Evolutionary conservation across 2,888 invertebrate species (phyloP).

Genomic region (Acrocera orbiculus): DNA sequence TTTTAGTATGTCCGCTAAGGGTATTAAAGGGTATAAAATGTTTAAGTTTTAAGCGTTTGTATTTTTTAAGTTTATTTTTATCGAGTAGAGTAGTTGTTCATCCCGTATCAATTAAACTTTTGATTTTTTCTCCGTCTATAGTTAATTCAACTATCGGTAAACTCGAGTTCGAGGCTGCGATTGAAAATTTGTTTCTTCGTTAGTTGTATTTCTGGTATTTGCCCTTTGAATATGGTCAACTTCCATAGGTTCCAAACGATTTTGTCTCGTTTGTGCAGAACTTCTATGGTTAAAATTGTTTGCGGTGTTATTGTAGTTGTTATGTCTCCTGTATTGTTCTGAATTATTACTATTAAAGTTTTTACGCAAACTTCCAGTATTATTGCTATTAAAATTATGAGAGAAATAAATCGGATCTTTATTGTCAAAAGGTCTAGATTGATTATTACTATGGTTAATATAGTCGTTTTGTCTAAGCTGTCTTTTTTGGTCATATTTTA

Average conservation of each 20-base stretch:
- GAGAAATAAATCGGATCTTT: too few species aligned
- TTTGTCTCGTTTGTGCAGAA: neutral
- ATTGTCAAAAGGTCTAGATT: too few species aligned
- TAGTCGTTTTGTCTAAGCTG: too few species aligned
- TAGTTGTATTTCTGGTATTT: constrained; percentile 8
- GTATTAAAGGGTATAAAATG: constrained; percentile 8
- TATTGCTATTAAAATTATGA: too few species aligned
- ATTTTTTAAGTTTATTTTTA: constrained; percentile 9
- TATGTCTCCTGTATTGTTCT: too few species aligned
- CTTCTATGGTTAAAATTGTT: too few species aligned
- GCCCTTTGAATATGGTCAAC: constrained; percentile 9
- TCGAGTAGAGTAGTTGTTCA: constrained; percentile 11
- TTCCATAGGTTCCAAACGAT: constrained; percentile 5
- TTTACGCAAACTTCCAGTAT: too few species aligned
- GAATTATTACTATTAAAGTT: too few species aligned
- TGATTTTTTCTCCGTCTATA: constrained; percentile 10
- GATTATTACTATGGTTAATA: too few species aligned
- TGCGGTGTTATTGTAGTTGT: too few species aligned
- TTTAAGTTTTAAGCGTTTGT: constrained; percentile 4
- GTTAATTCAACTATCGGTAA: constrained; percentile 12
- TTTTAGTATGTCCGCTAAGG: constrained; percentile 9
- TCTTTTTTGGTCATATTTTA: too few species aligned
- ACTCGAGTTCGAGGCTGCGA: constrained; percentile 10
- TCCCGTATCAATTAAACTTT: constrained; percentile 12
- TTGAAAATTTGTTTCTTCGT: constrained; percentile 13